These are phyloP conservation scores for Oenanthe melanoleuca DNA, from an alignment of 2,113 vertebrate species.

Conservation along the genomic window DNA sequence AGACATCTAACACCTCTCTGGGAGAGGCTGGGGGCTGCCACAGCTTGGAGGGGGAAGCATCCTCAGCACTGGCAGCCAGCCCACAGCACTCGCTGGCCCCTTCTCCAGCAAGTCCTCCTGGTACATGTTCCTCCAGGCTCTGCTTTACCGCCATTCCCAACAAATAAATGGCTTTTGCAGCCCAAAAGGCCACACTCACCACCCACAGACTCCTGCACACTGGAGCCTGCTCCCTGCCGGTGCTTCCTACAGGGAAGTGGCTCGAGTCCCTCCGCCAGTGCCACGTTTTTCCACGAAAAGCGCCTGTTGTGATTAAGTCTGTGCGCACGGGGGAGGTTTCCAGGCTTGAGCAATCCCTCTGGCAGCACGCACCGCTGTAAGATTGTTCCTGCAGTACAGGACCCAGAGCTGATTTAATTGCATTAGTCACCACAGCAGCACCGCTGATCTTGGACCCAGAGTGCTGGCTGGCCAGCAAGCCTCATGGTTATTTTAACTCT, in stretches of 20 bases:
- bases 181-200: neutral
- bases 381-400: constrained; percentile 36
- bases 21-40: neutral
- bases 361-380: constrained; percentile 39
- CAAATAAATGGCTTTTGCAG: neutral
- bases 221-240: neutral
- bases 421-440: constrained; percentile 70
- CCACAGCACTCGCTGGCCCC: fast-evolving
- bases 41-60: neutral
- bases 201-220: fast-evolving
- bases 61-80: fast-evolving
- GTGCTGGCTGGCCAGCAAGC: constrained; percentile 24
- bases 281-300: constrained; percentile 61
- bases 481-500: constrained; percentile 36
- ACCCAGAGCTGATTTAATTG: constrained; percentile 53
- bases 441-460: constrained; percentile 51
- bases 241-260: constrained; percentile 14
- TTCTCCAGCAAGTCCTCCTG: neutral
- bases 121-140: fast-evolving
- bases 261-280: neutral
- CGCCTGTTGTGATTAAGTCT: constrained; percentile 60
- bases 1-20: neutral
- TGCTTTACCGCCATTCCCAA: neutral
- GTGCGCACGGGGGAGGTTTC: constrained; percentile 54
- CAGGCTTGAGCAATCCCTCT: constrained; percentile 78